A percentile compares a stretch with the other conserved stretches of the same genome.
These are phyloP conservation scores for Phenganax subtilis DNA, from an alignment of 92 coral and sea anemone genomes.

Conservation along the genomic window DNA sequence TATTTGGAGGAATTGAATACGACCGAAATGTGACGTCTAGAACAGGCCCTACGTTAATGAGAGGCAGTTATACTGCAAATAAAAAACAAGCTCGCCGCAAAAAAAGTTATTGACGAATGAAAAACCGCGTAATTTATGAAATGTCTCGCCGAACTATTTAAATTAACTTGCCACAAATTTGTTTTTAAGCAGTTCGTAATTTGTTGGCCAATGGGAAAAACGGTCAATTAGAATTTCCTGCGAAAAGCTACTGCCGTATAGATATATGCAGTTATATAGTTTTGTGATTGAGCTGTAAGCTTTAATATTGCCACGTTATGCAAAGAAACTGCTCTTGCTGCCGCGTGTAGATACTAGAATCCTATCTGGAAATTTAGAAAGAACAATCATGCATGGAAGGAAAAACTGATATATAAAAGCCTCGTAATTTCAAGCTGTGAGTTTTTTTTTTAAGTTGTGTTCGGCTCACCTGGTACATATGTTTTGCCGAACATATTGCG, in stretches of 20 bases:
- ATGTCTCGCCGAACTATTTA: constrained; percentile 29
- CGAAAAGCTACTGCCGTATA: neutral
- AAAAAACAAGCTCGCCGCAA: neutral
- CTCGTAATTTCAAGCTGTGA: neutral
- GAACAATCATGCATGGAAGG: constrained; percentile 2
- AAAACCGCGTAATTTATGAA: neutral
- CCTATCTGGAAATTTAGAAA: neutral
- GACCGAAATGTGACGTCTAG: no score
- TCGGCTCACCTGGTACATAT: constrained; percentile 36
- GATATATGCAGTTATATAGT: neutral
- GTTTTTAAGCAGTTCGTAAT: constrained; percentile 39
- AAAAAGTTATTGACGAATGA: neutral
- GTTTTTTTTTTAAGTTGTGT: neutral
- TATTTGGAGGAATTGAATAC: no score
- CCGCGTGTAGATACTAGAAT: no score
- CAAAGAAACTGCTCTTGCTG: no score
- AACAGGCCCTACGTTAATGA: no score
- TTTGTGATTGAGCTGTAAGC: neutral
- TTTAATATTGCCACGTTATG: neutral
- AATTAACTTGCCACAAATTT: constrained; percentile 35
- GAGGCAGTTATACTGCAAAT: neutral
- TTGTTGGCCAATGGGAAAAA: constrained; percentile 28
- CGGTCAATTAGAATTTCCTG: constrained; percentile 26
- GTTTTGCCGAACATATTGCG: constrained; percentile 16
- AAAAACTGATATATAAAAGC: neutral